Percentiles rank a stretch among this genome's conserved stretches.
Evolutionary conservation across 2,797 vertebrate genomes (phyloP).

Genomic region (Pipistrellus pipistrellus): DNA sequence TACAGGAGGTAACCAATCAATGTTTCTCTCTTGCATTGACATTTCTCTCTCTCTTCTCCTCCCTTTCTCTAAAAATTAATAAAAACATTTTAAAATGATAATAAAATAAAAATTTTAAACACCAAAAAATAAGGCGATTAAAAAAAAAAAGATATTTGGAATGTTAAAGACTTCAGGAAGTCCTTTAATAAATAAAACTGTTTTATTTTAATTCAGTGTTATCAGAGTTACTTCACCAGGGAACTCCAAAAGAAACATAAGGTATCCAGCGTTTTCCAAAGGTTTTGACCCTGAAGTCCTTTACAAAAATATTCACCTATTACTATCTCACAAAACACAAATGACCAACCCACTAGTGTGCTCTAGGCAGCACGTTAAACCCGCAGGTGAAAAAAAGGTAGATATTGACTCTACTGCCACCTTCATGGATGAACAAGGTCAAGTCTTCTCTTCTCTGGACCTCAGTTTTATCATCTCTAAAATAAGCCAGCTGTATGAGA

Average conservation of each 20-base stretch:
- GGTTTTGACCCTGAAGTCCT: not conserved
- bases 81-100: too few relatives aligned
- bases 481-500: not conserved
- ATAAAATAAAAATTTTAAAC: not conserved
- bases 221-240: not conserved
- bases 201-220: slow-evolving; percentile 34
- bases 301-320: not conserved
- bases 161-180: not conserved
- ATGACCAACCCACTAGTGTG: not conserved
- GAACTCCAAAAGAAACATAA: slow-evolving; percentile 17
- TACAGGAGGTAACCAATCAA: too few relatives aligned
- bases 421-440: not conserved
- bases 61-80: too few relatives aligned
- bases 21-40: too few relatives aligned
- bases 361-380: slow-evolving; percentile 9
- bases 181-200: slow-evolving; percentile 39
- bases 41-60: too few relatives aligned
- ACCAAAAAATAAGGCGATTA: slow-evolving; percentile 26
- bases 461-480: not conserved
- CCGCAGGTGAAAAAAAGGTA: not conserved
- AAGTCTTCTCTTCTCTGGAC: not conserved
- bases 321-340: slow-evolving; percentile 16
- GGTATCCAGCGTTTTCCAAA: not conserved
- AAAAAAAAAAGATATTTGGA: not conserved
- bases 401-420: not conserved